Conservation (phyloP, 2,113 vertebrate species). For the Galeopterus variegatus region DNA sequence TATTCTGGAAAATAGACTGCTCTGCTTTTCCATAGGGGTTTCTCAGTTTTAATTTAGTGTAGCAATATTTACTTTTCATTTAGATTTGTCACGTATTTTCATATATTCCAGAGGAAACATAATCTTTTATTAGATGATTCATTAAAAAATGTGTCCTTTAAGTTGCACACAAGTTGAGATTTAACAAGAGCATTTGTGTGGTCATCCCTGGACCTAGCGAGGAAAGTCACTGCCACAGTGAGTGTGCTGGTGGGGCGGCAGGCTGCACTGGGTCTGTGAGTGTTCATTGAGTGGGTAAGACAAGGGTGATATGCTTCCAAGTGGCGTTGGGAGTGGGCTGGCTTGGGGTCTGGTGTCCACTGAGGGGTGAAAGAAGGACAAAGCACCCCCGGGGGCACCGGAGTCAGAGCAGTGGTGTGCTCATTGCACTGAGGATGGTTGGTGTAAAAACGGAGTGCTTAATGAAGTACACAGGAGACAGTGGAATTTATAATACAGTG, state of each 20-base stretch:
- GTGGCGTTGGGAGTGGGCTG: too few species aligned
- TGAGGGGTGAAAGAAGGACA: too few species aligned
- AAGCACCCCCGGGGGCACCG: neutral
- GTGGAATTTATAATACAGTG: neutral
- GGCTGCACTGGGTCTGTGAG: neutral
- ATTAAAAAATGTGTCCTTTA: neutral
- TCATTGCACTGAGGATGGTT: neutral
- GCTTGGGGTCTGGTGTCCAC: too few species aligned
- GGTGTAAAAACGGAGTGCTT: neutral
- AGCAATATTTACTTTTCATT: constrained; percentile 38
- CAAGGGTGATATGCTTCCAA: fast-evolving
- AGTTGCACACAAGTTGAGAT: neutral
- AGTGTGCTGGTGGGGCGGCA: neutral
- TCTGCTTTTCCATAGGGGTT: neutral
- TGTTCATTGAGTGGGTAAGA: neutral
- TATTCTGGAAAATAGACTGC: neutral
- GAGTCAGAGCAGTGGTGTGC: neutral
- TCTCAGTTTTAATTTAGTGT: neutral
- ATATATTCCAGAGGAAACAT: constrained; percentile 7
- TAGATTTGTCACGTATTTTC: neutral
- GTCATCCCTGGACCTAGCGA: neutral
- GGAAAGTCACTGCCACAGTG: too few species aligned
- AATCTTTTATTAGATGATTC: neutral
- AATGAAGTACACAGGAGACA: neutral
- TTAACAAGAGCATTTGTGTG: neutral